Percentiles rank a stretch among this genome's conserved stretches.
These are phyloP conservation scores for Epizoanthus rinbou DNA, from an alignment of 92 coral and sea anemone genomes.

Conservation along the genomic window DNA sequence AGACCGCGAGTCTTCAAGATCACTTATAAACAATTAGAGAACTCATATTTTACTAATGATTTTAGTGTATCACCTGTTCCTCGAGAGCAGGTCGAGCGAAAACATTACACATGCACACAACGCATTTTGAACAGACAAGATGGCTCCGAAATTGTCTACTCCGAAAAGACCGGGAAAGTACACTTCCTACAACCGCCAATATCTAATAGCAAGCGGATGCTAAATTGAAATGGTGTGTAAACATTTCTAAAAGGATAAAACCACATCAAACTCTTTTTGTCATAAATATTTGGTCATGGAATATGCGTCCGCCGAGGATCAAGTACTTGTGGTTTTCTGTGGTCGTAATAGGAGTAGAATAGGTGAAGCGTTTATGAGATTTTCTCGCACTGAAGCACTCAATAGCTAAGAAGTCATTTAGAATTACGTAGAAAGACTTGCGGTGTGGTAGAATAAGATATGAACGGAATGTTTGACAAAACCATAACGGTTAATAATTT, in stretches of 20 bases:
- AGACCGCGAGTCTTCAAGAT: slow-evolving; percentile 62
- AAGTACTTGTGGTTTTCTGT: slow-evolving; percentile 34
- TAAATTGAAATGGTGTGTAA: background rate
- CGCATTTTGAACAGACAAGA: background rate
- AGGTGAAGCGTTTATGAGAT: background rate
- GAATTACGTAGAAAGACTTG: no score
- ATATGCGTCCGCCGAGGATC: slow-evolving; percentile 20
- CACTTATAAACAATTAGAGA: slow-evolving; percentile 69
- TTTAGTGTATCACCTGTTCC: slow-evolving; percentile 61
- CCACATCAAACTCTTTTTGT: background rate
- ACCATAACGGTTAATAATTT: no score
- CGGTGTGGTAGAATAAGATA: no score
- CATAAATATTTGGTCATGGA: slow-evolving; percentile 24
- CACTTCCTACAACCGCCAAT: background rate
- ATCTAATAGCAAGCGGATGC: background rate
- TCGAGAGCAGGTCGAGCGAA: slow-evolving; percentile 28
- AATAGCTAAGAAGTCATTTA: no score
- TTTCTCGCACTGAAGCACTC: no score
- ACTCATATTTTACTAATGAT: slow-evolving; percentile 64
- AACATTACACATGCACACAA: slow-evolving; percentile 17
- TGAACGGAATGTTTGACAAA: no score
- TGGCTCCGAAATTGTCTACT: background rate
- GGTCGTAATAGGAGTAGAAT: slow-evolving; percentile 8
- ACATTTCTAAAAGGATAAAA: slow-evolving; percentile 8
- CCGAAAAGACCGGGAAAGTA: background rate